Evolutionary conservation across 2,888 invertebrate genomes (phyloP), one percentile per base, ranked within the genome.

Genomic region (Napeogenes inachia): DNA sequence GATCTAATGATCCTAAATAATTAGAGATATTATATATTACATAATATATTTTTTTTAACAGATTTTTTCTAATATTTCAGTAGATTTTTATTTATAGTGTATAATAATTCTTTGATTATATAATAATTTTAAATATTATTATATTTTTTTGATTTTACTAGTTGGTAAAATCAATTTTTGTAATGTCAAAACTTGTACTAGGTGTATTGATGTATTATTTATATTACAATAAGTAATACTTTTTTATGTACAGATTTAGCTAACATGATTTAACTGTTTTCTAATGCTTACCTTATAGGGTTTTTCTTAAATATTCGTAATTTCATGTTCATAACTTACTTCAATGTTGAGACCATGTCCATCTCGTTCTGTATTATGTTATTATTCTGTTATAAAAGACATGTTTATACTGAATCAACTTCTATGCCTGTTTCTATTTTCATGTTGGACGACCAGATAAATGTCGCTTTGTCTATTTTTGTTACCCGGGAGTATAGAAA

Each of bases 251-350:
- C 3, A 42, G 8, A 50, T 50, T 50, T 30, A 62, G 66, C 64
- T 59, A 56, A 61, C 60, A 60, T 58, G 64, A 62, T 53, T 46
- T 8, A 45, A 59, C 42, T 56, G 50, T 61, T 55, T 57, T 58
- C 33, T 68, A 68, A 70, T 65, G 63, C 10, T 6, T 57, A 61
- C 60, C 59, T 62, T 50, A 30, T 63, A 63, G 61, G 60, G 50
- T 61, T 54, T 54, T 47, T 12, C 56, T 59, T 54, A 54, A 57
- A 56, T 60, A 61, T 47, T 62, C n/a, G 56, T 57, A 30, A 53
- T 53, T 59, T 59, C 64, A 61, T 59, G 53, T 60, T 70, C 68
- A 68, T 63, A 60, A 35, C 53, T 53, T 70, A 70, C 70, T 70
- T 70, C 70, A 46, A 62, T 63, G 67, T 69, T 66, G 60, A 54